These are phyloP conservation scores for Contarinia nasturtii DNA, from an alignment of 1,140 invertebrate species.

Conservation along the genomic window DNA sequence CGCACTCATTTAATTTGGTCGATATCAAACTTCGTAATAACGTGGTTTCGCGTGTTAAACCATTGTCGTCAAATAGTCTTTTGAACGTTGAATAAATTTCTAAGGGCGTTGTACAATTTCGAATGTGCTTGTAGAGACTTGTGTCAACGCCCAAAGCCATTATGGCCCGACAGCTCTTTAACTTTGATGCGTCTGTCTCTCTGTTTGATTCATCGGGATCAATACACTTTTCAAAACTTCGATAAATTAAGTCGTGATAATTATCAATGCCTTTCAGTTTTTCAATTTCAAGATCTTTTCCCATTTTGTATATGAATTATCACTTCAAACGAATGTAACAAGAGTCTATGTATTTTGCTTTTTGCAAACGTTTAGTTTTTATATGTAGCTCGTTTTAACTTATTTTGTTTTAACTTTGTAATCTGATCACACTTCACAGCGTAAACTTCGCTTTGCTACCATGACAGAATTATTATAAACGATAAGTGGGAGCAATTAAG, in stretches of 20 bases:
- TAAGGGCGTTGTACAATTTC: conserved; percentile 7
- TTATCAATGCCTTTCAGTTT: conserved; percentile 4
- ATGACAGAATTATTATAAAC: too few relatives aligned
- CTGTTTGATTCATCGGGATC: conserved; percentile 8
- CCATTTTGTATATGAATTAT: too few relatives aligned
- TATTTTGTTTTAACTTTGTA: too few relatives aligned
- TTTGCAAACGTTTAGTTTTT: too few relatives aligned
- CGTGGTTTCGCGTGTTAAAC: conserved; percentile 16
- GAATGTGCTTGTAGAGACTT: conserved; percentile 13
- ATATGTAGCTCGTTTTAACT: too few relatives aligned
- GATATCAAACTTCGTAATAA: conserved; percentile 13
- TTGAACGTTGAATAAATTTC: conserved; percentile 14
- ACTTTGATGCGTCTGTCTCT: conserved; percentile 11
- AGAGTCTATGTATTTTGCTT: too few relatives aligned
- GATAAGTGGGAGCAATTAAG: too few relatives aligned
- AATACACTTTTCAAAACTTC: conserved; percentile 3
- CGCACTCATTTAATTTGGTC: conserved; percentile 12
- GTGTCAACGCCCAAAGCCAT: conserved; percentile 15
- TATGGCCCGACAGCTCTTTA: conserved; percentile 3
- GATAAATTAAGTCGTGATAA: conserved; percentile 4
- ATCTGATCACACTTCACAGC: too few relatives aligned
- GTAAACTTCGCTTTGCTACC: too few relatives aligned
- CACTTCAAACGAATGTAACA: too few relatives aligned
- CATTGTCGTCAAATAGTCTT: conserved; percentile 15
- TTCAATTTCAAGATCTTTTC: neutral